Conservation (phyloP, 2,113 vertebrate genomes). For the Ophiodon elongatus region DNA sequence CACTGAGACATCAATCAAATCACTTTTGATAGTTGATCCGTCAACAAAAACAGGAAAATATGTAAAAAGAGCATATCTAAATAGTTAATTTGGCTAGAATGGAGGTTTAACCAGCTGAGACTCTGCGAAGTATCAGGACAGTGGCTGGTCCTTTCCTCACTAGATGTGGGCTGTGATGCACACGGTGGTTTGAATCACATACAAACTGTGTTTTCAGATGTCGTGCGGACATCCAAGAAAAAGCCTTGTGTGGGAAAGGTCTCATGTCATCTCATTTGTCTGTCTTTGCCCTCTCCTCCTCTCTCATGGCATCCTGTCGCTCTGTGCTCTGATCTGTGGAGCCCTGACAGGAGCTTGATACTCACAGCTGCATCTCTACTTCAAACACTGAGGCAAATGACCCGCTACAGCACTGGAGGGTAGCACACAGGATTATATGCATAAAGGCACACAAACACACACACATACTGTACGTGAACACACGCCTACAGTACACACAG, state of each 20-base stretch:
- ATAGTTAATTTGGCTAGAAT: background rate
- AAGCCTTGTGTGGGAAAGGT: constrained; percentile 25
- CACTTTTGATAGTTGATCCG: background rate
- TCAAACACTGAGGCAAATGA: constrained; percentile 70
- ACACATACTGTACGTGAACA: background rate
- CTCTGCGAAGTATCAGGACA: background rate
- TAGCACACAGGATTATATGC: constrained; percentile 39
- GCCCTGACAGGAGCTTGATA: constrained; percentile 64
- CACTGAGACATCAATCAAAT: background rate
- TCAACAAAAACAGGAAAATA: background rate
- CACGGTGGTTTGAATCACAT: background rate
- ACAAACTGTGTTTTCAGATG: background rate
- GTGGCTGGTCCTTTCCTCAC: background rate
- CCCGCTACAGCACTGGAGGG: constrained; percentile 43
- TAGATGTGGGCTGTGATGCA: constrained; percentile 26
- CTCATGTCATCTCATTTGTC: constrained; percentile 62
- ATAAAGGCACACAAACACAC: constrained; percentile 12
- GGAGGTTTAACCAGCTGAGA: constrained; percentile 16
- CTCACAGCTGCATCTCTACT: constrained; percentile 65
- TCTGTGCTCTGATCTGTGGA: constrained; percentile 68
- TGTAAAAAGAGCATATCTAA: background rate
- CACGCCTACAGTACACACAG: constrained; percentile 20
- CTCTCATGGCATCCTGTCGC: constrained; percentile 48
- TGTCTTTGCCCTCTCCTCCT: constrained; percentile 56
- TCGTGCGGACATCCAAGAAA: background rate